These are phyloP conservation scores for Vanessa tameamea DNA, from an alignment of 1,140 invertebrate species.

Conservation along the genomic window DNA sequence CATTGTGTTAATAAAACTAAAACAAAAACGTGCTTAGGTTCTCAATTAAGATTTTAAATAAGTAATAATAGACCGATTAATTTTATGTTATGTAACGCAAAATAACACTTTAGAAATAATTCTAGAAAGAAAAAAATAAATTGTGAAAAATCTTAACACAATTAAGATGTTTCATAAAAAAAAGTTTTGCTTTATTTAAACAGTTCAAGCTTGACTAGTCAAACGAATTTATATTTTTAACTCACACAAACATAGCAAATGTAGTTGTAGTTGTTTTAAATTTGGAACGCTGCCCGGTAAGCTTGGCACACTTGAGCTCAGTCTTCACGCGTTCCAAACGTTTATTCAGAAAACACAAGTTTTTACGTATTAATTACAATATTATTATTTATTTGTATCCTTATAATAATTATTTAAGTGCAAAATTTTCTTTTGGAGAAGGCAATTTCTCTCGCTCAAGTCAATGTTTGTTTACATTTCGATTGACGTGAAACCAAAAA, in stretches of 20 bases:
- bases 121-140: too few relatives aligned
- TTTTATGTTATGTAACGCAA: background rate
- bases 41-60: background rate
- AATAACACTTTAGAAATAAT: background rate
- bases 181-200: slow-evolving; percentile 11
- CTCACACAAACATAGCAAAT: slow-evolving; percentile 55
- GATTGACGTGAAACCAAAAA: slow-evolving; percentile 52
- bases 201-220: slow-evolving; percentile 22
- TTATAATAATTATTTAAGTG: background rate
- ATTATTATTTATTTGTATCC: background rate
- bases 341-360: slow-evolving; percentile 48
- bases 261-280: slow-evolving; percentile 67
- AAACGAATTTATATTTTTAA: slow-evolving; percentile 49
- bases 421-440: background rate
- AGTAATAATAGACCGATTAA: background rate
- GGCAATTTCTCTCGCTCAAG: background rate
- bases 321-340: slow-evolving; percentile 54
- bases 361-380: slow-evolving; percentile 10
- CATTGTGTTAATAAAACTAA: background rate
- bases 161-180: background rate
- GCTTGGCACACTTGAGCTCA: slow-evolving; percentile 60
- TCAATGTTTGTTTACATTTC: slow-evolving; percentile 55
- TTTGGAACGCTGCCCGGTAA: slow-evolving; percentile 71
- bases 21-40: too few relatives aligned
- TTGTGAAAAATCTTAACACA: too few relatives aligned